These are phyloP conservation scores for Meteorus sp. DNA, from an alignment of 1,140 invertebrate genomes.

Conservation along the genomic window DNA sequence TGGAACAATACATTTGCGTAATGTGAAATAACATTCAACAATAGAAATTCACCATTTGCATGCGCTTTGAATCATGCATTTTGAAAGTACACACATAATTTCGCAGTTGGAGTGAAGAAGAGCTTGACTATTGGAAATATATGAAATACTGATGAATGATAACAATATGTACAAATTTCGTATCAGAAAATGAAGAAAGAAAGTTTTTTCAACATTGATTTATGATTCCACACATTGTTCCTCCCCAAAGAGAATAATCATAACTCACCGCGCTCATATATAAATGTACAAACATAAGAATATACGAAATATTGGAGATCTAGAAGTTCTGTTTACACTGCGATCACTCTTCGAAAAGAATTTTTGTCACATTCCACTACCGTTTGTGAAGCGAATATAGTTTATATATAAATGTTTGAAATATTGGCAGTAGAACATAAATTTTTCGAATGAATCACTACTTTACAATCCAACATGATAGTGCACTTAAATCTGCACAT, in stretches of 20 bases:
- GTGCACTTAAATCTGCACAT: slow-evolving; percentile 4
- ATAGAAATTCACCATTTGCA: no score
- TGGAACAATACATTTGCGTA: no score
- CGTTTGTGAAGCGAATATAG: slow-evolving; percentile 3
- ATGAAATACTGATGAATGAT: no score
- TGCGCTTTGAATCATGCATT: neutral
- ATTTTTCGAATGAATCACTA: neutral
- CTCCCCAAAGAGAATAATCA: no score
- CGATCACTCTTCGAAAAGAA: neutral
- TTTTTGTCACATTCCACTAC: slow-evolving; percentile 13
- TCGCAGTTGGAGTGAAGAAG: neutral
- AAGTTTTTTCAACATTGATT: no score
- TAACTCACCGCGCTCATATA: no score
- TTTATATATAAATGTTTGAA: neutral
- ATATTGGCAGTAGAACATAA: neutral
- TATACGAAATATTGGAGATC: neutral
- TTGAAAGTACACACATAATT: neutral
- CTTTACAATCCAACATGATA: neutral
- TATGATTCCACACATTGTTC: no score
- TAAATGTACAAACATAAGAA: no score
- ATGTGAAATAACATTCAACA: no score
- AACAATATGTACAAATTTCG: no score
- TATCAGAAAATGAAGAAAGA: no score
- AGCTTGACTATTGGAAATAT: neutral
- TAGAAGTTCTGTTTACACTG: neutral